Conservation (phyloP, 2,797 vertebrate species). For the Peromyscus melanophrys region DNA sequence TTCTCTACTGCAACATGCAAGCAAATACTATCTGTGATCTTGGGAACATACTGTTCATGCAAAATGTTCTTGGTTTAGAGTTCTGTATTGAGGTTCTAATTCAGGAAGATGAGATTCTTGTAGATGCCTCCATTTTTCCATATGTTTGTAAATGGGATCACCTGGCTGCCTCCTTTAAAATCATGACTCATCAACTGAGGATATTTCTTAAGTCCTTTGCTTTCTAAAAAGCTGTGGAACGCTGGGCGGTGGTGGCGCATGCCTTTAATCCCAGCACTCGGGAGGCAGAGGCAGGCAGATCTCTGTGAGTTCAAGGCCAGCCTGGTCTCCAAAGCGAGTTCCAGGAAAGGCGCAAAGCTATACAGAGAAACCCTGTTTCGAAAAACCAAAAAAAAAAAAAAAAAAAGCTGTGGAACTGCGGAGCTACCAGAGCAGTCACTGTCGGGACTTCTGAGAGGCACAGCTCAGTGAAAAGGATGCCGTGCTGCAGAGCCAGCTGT, state of each 20-base stretch:
- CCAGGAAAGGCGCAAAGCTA: too few relatives aligned
- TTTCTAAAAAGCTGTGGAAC: neutral
- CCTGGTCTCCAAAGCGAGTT: too few relatives aligned
- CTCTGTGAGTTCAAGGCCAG: too few relatives aligned
- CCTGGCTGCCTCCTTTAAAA: neutral
- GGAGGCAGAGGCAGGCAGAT: too few relatives aligned
- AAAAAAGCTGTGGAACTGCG: neutral
- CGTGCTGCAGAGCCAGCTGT: fast-evolving
- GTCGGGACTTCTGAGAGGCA: neutral
- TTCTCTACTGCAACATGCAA: neutral
- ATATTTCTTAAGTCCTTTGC: neutral
- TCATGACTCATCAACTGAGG: neutral
- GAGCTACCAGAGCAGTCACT: neutral
- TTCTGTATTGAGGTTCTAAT: neutral
- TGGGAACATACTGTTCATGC: neutral
- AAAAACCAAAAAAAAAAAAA: too few relatives aligned
- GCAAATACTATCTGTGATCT: neutral
- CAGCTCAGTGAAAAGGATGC: neutral
- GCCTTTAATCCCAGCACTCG: too few relatives aligned
- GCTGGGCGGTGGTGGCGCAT: too few relatives aligned
- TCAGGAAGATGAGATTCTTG: neutral
- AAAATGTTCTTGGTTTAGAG: neutral
- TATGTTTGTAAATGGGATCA: neutral
- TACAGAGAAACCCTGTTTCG: too few relatives aligned
- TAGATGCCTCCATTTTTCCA: neutral